Base-by-base conservation (phyloP, 1,140 invertebrate species). In the Plodia interpunctella region DNA sequence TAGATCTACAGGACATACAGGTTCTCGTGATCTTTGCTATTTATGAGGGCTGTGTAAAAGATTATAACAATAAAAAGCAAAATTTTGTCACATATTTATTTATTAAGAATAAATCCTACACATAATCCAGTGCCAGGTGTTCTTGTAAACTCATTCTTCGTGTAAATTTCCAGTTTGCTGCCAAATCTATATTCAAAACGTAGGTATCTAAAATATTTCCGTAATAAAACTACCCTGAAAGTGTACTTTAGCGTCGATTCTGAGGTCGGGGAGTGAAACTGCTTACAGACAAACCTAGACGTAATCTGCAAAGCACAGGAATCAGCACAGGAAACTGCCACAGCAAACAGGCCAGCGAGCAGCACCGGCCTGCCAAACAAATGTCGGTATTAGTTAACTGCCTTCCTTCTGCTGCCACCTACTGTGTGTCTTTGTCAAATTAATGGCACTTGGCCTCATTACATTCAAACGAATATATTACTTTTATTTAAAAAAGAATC, bases 301-400 rank as follows among this genome's bases (percentile, higher is more conserved):
- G 76, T 68, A 59, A 87, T 83, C 85, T 85, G 85, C 77, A 85
- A 88, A 88, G 80, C 78, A 84, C 81, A 84, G 80, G 77, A 84
- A 81, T 77, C 86, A 82, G 82, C 83, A 86, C 83, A 82, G 86
- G 76, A 85, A 68, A 86, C 86, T 84, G 86, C 86, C 80, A 83
- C 86, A 88, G 86, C 86, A 88, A 82, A 82, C 86, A 87, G 86
- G 86, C 86, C 86, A 88, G 86, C 86, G 82, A 70, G 77, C 83
- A 80, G 75, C 84, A 87, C 84, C 86, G 84, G 86, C 86, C 86
- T 88, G 86, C 80, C 84, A 84, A 89, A 89, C 84, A 87, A 89
- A 87, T 70, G 72, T 67, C 74, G 62, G 72, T 68, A 75, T 87
- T 88, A 88, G 81, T 82, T 60, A 62, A 78, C 70, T 69, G 66